These are phyloP conservation scores for Symphodus melops DNA, from an alignment of 2,113 vertebrate species.

Conservation along the genomic window DNA sequence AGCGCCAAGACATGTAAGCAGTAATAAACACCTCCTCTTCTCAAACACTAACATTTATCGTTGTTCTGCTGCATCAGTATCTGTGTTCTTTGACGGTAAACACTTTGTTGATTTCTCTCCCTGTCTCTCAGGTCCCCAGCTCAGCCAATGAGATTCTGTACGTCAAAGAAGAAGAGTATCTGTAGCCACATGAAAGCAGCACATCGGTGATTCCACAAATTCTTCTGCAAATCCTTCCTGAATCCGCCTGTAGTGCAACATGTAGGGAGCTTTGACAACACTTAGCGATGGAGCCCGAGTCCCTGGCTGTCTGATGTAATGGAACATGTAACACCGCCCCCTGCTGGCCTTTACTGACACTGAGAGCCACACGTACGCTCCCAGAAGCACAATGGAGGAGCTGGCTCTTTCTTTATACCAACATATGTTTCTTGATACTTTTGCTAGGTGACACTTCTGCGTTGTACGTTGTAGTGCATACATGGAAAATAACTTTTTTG, in stretches of 20 bases:
- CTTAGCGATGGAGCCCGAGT: background rate
- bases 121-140: constrained; percentile 87
- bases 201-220: constrained; percentile 24
- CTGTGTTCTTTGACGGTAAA: background rate
- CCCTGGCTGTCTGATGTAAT: constrained; percentile 11
- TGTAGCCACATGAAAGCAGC: constrained; percentile 66
- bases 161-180: constrained; percentile 85
- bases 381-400: constrained; percentile 51
- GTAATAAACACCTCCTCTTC: background rate
- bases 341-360: constrained; percentile 57
- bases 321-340: constrained; percentile 63
- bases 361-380: constrained; percentile 15
- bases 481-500: constrained; percentile 50
- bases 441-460: constrained; percentile 35
- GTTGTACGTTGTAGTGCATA: constrained; percentile 64
- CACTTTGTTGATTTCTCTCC: background rate
- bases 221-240: constrained; percentile 7
- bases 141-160: constrained; percentile 92
- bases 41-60: background rate
- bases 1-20: background rate
- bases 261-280: background rate
- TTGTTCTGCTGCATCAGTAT: background rate
- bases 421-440: constrained; percentile 22
- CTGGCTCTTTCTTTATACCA: constrained; percentile 63
- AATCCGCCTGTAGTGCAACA: constrained; percentile 26